Base-by-base conservation (phyloP, 2,888 invertebrate genomes). In the Bhutanitis thaidina region DNA sequence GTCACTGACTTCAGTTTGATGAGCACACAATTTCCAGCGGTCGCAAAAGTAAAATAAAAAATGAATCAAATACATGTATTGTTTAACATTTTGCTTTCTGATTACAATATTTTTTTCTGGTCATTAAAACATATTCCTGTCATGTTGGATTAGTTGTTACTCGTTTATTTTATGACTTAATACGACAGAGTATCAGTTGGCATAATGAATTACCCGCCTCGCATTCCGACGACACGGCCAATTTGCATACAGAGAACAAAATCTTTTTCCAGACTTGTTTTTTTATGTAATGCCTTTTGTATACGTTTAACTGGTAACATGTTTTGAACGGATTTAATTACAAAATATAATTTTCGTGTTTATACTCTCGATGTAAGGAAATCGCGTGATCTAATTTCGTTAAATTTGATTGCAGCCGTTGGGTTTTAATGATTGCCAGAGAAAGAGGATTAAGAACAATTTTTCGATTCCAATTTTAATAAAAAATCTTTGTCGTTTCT, bases 161-260 rank as follows among this genome's bases (percentile, higher is more conserved):
- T 43, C 46, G 47, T 47, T 52, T 47, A 32, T 52, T 52, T 52
- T 52, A 52, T 52, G 52, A 52, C 52, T 52, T 52, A 52, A 52
- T 52, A 43, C 47, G 52, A 43, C 14, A 36, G 20, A 46, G 32
- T 51, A 51, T 51, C 51, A 39, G 40, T 45, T 35, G 30, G 40
- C 16, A 45, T 51, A 51, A 51, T 51, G 45, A 51, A 51, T 51
- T 51, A 40, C 13, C 14, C 35, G 36, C 16, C 27, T 41, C 45
- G 45, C 39, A 40, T 41, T 27, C 43, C 46, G 30, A 14, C 39
- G 32, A 32, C 46, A 25, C 3, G 13, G 14, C 25, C 15, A 41
- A 52, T 52, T 46, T 52, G 46, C 46, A 52, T 52, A 46, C 27
- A 41, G 45, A 49, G 43, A 34, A 49, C 35, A 40, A 51, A 52